A percentile compares a stretch with the other conserved stretches of the same genome.
Conservation (phyloP, 2,797 vertebrate genomes). For the Avahi laniger region DNA sequence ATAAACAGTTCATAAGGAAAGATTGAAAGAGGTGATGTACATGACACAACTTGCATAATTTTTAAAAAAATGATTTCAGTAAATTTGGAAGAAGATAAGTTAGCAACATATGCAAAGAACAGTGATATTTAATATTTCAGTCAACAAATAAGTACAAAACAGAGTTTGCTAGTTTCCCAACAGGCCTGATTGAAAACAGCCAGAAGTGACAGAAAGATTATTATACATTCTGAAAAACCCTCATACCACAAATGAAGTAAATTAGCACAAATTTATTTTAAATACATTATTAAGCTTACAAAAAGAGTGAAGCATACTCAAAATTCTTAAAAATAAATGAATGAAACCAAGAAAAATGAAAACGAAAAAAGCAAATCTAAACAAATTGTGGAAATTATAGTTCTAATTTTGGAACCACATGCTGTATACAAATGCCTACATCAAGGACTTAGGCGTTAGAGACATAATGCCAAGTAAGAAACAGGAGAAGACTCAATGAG, state of each 20-base stretch:
- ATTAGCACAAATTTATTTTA: not conserved
- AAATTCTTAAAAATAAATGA: not conserved
- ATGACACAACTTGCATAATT: not conserved
- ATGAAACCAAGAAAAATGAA: not conserved
- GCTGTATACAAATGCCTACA: not conserved
- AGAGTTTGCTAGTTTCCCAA: not conserved
- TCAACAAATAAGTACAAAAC: not conserved
- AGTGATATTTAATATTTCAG: not conserved
- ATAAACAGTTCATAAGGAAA: not conserved
- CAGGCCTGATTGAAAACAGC: not conserved
- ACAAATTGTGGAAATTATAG: not conserved
- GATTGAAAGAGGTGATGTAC: not conserved
- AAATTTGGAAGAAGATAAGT: not conserved
- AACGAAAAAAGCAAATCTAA: not conserved
- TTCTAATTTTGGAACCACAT: not conserved
- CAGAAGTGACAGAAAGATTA: not conserved
- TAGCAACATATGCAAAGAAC: not conserved
- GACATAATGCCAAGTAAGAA: not conserved
- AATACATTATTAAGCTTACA: not conserved
- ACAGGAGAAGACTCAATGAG: not conserved
- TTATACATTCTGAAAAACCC: not conserved
- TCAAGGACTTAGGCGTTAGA: not conserved
- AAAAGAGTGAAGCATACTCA: not conserved
- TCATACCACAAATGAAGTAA: not conserved
- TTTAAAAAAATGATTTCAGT: not conserved